phyloP scores from a whole-genome alignment of 1,140 invertebrate genomes.

The Brachionus manjavacas region DNA sequence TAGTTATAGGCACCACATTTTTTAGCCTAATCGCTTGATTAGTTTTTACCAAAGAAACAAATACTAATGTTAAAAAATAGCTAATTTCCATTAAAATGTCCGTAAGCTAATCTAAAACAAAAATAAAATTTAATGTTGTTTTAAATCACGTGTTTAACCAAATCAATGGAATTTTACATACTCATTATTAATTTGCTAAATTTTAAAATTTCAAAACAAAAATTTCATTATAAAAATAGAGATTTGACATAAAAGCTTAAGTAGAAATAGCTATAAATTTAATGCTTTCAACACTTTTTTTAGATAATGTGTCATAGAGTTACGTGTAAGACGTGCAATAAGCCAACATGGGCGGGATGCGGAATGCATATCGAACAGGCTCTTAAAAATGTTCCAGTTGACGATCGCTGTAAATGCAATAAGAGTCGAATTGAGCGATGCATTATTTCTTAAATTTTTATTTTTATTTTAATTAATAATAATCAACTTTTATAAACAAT shows the following conservation, averaged over 20 bases:
- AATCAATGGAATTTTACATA: not conserved
- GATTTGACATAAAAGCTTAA: not conserved
- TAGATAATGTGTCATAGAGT: conserved; percentile 42
- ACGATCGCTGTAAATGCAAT: conserved; percentile 31
- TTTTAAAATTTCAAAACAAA: not conserved
- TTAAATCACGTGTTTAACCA: not conserved
- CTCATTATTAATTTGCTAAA: not conserved
- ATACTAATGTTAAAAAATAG: not conserved
- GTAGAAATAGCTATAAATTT: not conserved
- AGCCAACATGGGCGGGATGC: conserved; percentile 41
- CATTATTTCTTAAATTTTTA: not conserved
- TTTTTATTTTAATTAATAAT: not conserved
- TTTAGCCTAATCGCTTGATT: not conserved
- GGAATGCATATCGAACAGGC: conserved; percentile 41
- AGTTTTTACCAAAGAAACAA: not conserved
- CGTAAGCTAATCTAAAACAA: not conserved
- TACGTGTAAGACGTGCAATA: conserved; percentile 7
- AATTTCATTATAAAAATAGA: not conserved
- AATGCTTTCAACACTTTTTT: not conserved
- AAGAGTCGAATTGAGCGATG: conserved; percentile 22
- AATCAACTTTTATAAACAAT: not conserved
- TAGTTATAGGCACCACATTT: conserved; percentile 2
- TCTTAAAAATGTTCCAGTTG: conserved; percentile 10
- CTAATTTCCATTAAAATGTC: not conserved
- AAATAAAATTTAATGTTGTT: not conserved